These are phyloP conservation scores for Larimichthys crocea DNA, from an alignment of 2,113 vertebrate genomes.

Conservation along the genomic window DNA sequence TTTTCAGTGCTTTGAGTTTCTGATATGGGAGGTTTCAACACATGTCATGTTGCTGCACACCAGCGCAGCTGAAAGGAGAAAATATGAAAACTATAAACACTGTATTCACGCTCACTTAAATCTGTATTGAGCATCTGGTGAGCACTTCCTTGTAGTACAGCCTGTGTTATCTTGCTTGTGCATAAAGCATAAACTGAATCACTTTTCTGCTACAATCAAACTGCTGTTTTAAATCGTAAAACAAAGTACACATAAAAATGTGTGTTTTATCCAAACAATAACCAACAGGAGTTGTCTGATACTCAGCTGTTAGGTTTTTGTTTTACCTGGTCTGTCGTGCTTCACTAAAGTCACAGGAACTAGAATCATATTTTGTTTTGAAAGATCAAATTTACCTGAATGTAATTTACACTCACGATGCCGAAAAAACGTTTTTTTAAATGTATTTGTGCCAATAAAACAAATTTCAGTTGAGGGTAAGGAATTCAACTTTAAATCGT, in stretches of 20 bases:
- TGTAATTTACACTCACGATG: not conserved
- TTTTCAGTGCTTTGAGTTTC: conserved; percentile 57
- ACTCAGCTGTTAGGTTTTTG: not conserved
- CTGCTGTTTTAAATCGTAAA: not conserved
- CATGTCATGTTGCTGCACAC: conserved; percentile 57
- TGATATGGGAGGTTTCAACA: not conserved
- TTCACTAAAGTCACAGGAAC: conserved; percentile 27
- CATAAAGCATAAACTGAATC: not conserved
- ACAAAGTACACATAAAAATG: not conserved
- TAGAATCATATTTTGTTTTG: conserved; percentile 16
- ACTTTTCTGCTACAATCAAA: not conserved
- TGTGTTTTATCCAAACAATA: conserved; percentile 3
- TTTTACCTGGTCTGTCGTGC: conserved; percentile 1
- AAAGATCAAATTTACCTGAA: not conserved
- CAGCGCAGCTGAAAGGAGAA: conserved; percentile 72
- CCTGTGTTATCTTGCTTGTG: conserved; percentile 18
- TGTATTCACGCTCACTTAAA: conserved; percentile 60
- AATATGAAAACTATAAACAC: conserved; percentile 80
- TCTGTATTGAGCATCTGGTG: conserved; percentile 58
- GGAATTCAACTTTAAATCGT: not conserved
- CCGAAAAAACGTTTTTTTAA: not conserved
- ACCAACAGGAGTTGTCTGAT: not conserved
- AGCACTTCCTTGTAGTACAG: not conserved
- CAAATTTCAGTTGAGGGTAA: not conserved
- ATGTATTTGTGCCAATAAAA: not conserved